A percentile compares a stretch with the other conserved stretches of the same genome.
Conservation (phyloP, 2,113 vertebrate species). For the Setophaga kirtlandii region DNA sequence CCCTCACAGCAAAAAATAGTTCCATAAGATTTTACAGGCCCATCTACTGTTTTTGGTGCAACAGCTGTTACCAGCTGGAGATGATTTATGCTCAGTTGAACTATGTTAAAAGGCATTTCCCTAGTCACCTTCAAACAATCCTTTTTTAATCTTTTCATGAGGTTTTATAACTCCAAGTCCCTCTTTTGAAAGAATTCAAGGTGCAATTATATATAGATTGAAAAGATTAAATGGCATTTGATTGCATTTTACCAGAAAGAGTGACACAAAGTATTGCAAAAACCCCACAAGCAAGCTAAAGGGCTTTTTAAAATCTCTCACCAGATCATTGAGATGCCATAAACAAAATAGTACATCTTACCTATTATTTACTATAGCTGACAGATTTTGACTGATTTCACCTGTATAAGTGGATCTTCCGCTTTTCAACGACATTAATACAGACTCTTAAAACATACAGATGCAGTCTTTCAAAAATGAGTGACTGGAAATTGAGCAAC, state of each 20-base stretch:
- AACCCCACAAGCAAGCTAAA: neutral
- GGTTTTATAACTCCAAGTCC: neutral
- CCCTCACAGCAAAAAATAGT: constrained; percentile 25
- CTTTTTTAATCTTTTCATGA: neutral
- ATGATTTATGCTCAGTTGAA: neutral
- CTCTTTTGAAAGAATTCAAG: neutral
- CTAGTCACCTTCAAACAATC: neutral
- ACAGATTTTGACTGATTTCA: neutral
- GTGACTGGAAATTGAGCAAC: neutral
- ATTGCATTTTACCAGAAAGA: neutral
- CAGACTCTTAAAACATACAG: neutral
- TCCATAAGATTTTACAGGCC: neutral
- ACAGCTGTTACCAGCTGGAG: constrained; percentile 44
- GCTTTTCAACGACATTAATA: neutral
- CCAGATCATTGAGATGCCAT: neutral
- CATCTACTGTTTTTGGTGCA: neutral
- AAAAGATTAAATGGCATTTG: neutral
- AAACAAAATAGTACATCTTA: neutral
- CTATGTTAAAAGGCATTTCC: constrained; percentile 13
- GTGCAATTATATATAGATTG: neutral
- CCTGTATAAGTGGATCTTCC: neutral
- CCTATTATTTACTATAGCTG: neutral
- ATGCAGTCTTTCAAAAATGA: neutral
- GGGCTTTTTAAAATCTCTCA: neutral
- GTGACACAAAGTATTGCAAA: neutral